Base-by-base conservation (phyloP, 2,888 invertebrate species). In the Argyresthia albistria region DNA sequence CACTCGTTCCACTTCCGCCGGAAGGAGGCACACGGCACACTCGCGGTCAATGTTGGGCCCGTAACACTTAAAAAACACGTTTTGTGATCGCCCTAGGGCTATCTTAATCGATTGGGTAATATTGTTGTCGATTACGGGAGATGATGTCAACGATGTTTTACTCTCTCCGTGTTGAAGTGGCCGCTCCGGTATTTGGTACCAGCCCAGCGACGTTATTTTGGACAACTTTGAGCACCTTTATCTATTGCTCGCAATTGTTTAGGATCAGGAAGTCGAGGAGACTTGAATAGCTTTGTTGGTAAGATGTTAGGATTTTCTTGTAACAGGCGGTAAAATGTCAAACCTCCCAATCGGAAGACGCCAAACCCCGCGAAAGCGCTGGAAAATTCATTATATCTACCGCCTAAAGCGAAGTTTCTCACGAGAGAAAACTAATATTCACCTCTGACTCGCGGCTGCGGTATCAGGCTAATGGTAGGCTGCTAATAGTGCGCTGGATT, bases 1-100 rank as follows among this genome's bases (percentile, higher is more conserved):
- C 15, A 14, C 12, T 9, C 45, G 14, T 9, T 14, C 14, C 9
- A 14, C 15, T 45, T 45, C 45, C 45, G 45, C 45, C 45, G 45
- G 45, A 45, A 45, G 45, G 15, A 45, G 14, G 0, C 14, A 14
- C 8, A 14, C 9, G 45, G 12, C 45, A 15, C 14, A 45, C n/a
- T 14, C 45, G 45, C 45, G 45, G 45, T 45, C 45, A 45, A 45
- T 45, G 45, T 45, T 45, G 45, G 45, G 45, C 45, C 8, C 7
- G 50, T 51, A 51, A 51, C 45, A 51, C 51, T 51, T 51, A 43
- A 16, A 36, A 43, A 51, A 51, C 51, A 51, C 45, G 51, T 51
- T 51, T 45, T 43, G 25, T n/a, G 7, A 14, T 39, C 43, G 51
- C 51, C 51, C 45, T 51, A 51, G 51, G 51, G 51, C 45, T 6